These are phyloP conservation scores for Aphelocoma californica DNA, from an alignment of 2,797 vertebrate species.

Conservation along the genomic window DNA sequence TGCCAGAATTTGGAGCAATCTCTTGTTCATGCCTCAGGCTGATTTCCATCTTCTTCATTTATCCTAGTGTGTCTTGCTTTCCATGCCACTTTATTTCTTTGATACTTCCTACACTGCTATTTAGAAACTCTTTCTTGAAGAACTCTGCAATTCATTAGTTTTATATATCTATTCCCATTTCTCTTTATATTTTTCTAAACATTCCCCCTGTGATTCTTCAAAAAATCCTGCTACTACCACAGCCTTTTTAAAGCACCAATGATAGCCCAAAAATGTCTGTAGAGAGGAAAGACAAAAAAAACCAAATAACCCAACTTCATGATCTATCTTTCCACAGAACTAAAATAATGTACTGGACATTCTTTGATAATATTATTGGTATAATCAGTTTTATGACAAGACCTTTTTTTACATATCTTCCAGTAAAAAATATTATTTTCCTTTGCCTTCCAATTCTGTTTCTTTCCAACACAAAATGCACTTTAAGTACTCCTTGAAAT, in stretches of 20 bases:
- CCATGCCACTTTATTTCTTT: neutral
- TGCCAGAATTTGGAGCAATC: neutral
- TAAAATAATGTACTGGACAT: neutral
- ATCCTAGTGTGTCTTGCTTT: neutral
- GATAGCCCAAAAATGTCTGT: neutral
- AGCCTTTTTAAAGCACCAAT: neutral
- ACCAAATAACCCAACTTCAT: neutral
- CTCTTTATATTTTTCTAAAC: neutral
- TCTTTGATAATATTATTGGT: neutral
- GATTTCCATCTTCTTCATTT: neutral
- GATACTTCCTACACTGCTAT: neutral
- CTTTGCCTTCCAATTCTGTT: neutral
- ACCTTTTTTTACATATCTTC: fast-evolving
- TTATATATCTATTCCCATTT: neutral
- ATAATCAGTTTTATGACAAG: neutral
- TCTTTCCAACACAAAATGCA: neutral
- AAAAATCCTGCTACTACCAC: neutral
- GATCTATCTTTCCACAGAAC: neutral
- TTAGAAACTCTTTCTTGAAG: neutral
- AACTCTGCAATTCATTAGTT: neutral
- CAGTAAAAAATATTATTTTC: neutral
- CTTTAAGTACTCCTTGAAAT: neutral
- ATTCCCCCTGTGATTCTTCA: neutral
- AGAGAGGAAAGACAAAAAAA: neutral
- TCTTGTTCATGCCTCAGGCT: conserved; percentile 4